Evolutionary conservation across 2,888 invertebrate genomes (phyloP).

Genomic region (Argyresthia goedartella): DNA sequence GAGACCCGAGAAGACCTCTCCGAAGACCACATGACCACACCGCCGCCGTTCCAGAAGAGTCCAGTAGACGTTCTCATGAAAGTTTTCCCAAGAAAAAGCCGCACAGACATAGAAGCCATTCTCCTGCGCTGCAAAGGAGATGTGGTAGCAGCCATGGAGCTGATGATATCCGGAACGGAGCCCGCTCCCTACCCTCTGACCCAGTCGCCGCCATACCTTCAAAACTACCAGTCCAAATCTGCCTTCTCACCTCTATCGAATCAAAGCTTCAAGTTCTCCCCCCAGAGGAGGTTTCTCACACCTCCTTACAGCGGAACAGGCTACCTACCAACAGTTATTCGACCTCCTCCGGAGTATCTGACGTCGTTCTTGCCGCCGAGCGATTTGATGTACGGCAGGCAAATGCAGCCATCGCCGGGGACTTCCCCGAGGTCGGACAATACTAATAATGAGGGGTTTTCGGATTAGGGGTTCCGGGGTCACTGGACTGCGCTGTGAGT

Average conservation of each 20-base stretch:
- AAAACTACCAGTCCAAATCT: slow-evolving; percentile 73
- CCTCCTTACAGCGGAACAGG: slow-evolving; percentile 89
- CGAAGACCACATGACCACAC: slow-evolving; percentile 13
- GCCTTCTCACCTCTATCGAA: slow-evolving; percentile 83
- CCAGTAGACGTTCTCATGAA: slow-evolving; percentile 90
- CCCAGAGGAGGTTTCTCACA: slow-evolving; percentile 82
- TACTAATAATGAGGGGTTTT: slow-evolving; percentile 62
- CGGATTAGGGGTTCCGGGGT: slow-evolving; percentile 45
- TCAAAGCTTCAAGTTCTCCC: slow-evolving; percentile 74
- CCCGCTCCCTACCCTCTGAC: slow-evolving; percentile 41
- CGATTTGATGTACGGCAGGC: slow-evolving; percentile 59
- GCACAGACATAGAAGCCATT: slow-evolving; percentile 88
- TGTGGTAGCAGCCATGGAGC: slow-evolving; percentile 93
- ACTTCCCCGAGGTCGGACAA: slow-evolving; percentile 65
- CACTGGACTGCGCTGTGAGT: slow-evolving; percentile 29
- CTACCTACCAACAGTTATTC: slow-evolving; percentile 83
- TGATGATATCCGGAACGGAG: slow-evolving; percentile 79
- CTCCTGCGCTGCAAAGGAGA: slow-evolving; percentile 89
- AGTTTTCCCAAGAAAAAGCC: slow-evolving; percentile 89
- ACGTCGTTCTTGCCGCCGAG: slow-evolving; percentile 58
- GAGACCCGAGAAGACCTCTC: slow-evolving; percentile 26
- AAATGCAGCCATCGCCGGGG: slow-evolving; percentile 56
- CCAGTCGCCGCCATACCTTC: slow-evolving; percentile 54
- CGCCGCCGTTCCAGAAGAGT: slow-evolving; percentile 67
- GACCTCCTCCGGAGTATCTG: slow-evolving; percentile 62